These are phyloP conservation scores for Sigmodon hispidus DNA, from an alignment of 2,113 vertebrate species.

Conservation along the genomic window DNA sequence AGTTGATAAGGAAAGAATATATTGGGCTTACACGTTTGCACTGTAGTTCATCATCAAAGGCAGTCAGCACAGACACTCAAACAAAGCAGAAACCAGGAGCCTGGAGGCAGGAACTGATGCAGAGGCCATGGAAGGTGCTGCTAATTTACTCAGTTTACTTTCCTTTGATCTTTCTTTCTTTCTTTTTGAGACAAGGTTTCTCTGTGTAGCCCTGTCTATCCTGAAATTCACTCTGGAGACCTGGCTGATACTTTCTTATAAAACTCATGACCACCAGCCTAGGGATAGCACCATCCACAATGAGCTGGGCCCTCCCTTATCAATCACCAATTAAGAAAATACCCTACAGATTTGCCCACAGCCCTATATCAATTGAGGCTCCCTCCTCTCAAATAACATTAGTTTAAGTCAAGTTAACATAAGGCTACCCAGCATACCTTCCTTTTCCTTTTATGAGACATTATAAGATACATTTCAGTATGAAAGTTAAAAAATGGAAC, in stretches of 20 bases:
- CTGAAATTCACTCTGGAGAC: too few relatives aligned
- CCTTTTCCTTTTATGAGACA: slow-evolving; percentile 29
- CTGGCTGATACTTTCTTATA: too few relatives aligned
- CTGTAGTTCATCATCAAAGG: not conserved
- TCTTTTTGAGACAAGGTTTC: too few relatives aligned
- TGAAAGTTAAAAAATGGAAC: slow-evolving; percentile 37
- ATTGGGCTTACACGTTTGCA: not conserved
- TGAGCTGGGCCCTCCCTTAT: not conserved
- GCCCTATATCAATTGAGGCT: not conserved
- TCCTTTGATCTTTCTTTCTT: too few relatives aligned
- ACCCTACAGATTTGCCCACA: not conserved
- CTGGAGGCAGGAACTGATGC: not conserved
- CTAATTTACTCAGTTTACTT: too few relatives aligned
- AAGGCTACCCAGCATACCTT: not conserved
- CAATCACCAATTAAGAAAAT: not conserved
- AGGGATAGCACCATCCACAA: not conserved
- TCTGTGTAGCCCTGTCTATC: too few relatives aligned
- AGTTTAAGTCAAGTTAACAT: slow-evolving; percentile 6
- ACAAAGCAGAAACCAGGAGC: not conserved
- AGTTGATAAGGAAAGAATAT: not conserved
- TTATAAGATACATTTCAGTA: not conserved
- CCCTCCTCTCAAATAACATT: not conserved
- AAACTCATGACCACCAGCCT: not conserved
- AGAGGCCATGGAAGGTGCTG: not conserved
- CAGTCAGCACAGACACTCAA: not conserved